phyloP scores from a whole-genome alignment of 2,888 invertebrate species.

The Lissocephala sabroskyi region DNA sequence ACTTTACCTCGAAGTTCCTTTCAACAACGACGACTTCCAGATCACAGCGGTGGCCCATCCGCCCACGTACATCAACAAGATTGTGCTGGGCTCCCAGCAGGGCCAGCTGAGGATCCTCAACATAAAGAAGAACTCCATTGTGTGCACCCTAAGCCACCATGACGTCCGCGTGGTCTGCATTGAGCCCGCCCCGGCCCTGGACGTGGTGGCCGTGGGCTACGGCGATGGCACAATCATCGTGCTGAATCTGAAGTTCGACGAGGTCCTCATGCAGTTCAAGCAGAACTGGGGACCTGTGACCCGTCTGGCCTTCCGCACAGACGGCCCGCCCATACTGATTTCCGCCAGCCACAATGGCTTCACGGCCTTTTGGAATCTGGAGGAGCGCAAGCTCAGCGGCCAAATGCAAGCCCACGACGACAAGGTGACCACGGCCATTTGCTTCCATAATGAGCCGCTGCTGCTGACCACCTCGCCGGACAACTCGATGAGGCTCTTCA shows the following conservation, averaged over 20 bases:
- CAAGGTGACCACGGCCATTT: slow-evolving; percentile 85
- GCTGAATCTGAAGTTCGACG: slow-evolving; percentile 90
- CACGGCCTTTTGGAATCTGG: slow-evolving; percentile 94
- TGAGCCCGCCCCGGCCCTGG: slow-evolving; percentile 92
- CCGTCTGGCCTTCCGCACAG: slow-evolving; percentile 87
- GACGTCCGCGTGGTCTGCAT: slow-evolving; percentile 79
- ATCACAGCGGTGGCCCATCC: slow-evolving; percentile 92
- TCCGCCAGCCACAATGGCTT: slow-evolving; percentile 88
- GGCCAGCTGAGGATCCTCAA: slow-evolving; percentile 94
- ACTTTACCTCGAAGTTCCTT: slow-evolving; percentile 79
- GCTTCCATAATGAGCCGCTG: slow-evolving; percentile 90
- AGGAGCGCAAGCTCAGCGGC: slow-evolving; percentile 81
- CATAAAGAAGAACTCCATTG: slow-evolving; percentile 81
- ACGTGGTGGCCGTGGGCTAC: slow-evolving; percentile 92
- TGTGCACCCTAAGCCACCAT: slow-evolving; percentile 79
- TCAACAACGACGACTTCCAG: slow-evolving; percentile 80
- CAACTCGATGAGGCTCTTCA: slow-evolving; percentile 92
- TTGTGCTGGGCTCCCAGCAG: slow-evolving; percentile 88
- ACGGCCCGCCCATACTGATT: slow-evolving; percentile 89
- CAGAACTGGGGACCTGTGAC: slow-evolving; percentile 95
- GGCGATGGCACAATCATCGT: slow-evolving; percentile 86
- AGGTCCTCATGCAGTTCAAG: slow-evolving; percentile 85
- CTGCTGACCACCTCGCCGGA: slow-evolving; percentile 94
- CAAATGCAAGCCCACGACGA: slow-evolving; percentile 88
- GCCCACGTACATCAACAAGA: slow-evolving; percentile 94